Evolutionary conservation across 2,888 invertebrate species (phyloP).

Genomic region (Himalopsyche tibetana): DNA sequence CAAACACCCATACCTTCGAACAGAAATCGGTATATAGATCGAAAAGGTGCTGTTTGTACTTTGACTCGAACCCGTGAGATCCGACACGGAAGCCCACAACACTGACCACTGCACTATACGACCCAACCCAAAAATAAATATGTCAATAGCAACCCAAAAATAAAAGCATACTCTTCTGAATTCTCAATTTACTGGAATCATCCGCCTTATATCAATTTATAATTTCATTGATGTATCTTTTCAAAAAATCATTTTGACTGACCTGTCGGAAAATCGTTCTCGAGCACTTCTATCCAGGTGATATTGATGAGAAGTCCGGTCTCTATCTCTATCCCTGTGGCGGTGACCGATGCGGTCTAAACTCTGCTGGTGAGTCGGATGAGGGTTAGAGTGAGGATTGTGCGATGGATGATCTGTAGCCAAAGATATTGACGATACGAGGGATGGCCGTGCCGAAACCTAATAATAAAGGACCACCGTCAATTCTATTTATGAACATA

Average conservation of each 20-base stretch:
- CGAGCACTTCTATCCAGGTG: slow-evolving; percentile 72
- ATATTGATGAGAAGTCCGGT: slow-evolving; percentile 57
- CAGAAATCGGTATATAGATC: no score
- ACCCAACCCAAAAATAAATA: no score
- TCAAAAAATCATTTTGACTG: background rate
- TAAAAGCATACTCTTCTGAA: no score
- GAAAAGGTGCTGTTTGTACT: no score
- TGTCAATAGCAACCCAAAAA: no score
- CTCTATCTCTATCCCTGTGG: slow-evolving; percentile 55
- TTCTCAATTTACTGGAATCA: no score
- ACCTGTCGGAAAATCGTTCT: slow-evolving; percentile 76
- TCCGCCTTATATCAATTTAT: no score
- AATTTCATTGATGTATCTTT: background rate
- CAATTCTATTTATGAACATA: background rate
- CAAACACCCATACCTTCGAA: no score
- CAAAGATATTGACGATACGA: slow-evolving; percentile 75
- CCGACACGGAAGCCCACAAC: no score
- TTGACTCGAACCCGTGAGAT: no score
- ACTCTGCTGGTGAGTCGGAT: slow-evolving; percentile 69
- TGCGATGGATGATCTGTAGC: slow-evolving; percentile 70
- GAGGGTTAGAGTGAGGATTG: slow-evolving; percentile 66
- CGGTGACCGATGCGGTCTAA: slow-evolving; percentile 73
- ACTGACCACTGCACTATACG: no score
- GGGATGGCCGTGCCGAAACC: slow-evolving; percentile 72
- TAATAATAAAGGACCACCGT: slow-evolving; percentile 38